Percentiles rank a stretch among this genome's conserved stretches.
These are phyloP conservation scores for Symphodus melops DNA, from an alignment of 2,113 vertebrate species.

Conservation along the genomic window DNA sequence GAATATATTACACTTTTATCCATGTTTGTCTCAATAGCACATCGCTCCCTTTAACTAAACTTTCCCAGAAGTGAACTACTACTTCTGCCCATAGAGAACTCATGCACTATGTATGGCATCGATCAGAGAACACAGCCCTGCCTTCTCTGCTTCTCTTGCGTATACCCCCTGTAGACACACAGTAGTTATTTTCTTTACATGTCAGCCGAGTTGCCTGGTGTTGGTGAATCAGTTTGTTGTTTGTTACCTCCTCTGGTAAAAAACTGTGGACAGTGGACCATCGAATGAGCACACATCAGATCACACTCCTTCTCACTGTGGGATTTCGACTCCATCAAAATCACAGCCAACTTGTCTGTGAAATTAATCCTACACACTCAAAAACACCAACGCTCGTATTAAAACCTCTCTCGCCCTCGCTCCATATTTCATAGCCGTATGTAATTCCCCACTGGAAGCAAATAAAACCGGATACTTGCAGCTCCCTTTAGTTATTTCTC, in stretches of 20 bases:
- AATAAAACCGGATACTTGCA: slow-evolving; percentile 26
- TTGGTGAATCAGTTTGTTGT: slow-evolving; percentile 44
- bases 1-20: slow-evolving; percentile 23
- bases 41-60: slow-evolving; percentile 16
- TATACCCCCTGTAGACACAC: slow-evolving; percentile 48
- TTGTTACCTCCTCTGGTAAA: slow-evolving; percentile 40
- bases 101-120: slow-evolving; percentile 73
- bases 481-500: not conserved
- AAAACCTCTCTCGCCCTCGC: not conserved
- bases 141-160: slow-evolving; percentile 48
- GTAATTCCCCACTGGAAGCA: not conserved
- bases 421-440: not conserved
- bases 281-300: slow-evolving; percentile 2
- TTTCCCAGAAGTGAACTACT: slow-evolving; percentile 25
- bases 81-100: slow-evolving; percentile 43
- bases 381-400: slow-evolving; percentile 5
- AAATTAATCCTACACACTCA: slow-evolving; percentile 18
- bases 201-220: slow-evolving; percentile 44
- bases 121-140: slow-evolving; percentile 62
- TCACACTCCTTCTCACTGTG: slow-evolving; percentile 16
- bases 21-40: slow-evolving; percentile 27
- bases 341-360: slow-evolving; percentile 24
- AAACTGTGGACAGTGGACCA: slow-evolving; percentile 14
- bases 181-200: slow-evolving; percentile 65
- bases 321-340: slow-evolving; percentile 28